phyloP scores from a whole-genome alignment of 2,888 invertebrate species.

The Agrochola circellaris region DNA sequence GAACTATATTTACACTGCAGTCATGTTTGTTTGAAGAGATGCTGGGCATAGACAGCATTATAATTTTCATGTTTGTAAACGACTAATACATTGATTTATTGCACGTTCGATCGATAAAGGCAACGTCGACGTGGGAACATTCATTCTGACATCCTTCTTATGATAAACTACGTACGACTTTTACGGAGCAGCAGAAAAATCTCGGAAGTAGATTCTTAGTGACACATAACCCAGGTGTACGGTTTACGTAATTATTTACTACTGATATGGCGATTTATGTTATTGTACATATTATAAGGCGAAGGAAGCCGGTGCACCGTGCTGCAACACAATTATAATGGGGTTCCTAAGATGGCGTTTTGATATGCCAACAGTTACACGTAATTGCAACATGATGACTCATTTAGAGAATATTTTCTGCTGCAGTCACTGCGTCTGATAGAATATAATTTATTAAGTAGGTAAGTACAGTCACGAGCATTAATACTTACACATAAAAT shows the following conservation, averaged over 20 bases:
- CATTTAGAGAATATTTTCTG: slow-evolving; percentile 34
- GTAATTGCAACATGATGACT: slow-evolving; percentile 46
- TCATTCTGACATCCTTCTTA: neutral
- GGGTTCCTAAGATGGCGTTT: slow-evolving; percentile 48
- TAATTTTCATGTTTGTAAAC: slow-evolving; percentile 11
- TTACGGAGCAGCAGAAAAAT: slow-evolving; percentile 4
- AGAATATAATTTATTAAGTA: neutral
- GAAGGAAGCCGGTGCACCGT: slow-evolving; percentile 60
- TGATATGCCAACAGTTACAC: slow-evolving; percentile 21
- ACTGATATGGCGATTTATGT: slow-evolving; percentile 46
- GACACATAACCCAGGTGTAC: slow-evolving; percentile 56
- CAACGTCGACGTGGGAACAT: slow-evolving; percentile 24
- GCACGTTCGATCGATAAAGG: slow-evolving; percentile 13
- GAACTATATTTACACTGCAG: slow-evolving; percentile 4
- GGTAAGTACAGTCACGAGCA: slow-evolving; percentile 19
- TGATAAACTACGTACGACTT: neutral
- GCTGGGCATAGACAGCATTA: slow-evolving; percentile 12
- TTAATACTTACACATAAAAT: neutral
- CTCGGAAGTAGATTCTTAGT: slow-evolving; percentile 13
- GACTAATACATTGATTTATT: slow-evolving; percentile 18
- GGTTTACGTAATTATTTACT: slow-evolving; percentile 46
- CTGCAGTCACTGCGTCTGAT: neutral
- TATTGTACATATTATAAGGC: slow-evolving; percentile 24
- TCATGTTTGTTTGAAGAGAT: slow-evolving; percentile 31
- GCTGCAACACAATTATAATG: slow-evolving; percentile 13